These are phyloP conservation scores for Bembecia ichneumoniformis DNA, from an alignment of 2,888 invertebrate genomes.

Conservation along the genomic window DNA sequence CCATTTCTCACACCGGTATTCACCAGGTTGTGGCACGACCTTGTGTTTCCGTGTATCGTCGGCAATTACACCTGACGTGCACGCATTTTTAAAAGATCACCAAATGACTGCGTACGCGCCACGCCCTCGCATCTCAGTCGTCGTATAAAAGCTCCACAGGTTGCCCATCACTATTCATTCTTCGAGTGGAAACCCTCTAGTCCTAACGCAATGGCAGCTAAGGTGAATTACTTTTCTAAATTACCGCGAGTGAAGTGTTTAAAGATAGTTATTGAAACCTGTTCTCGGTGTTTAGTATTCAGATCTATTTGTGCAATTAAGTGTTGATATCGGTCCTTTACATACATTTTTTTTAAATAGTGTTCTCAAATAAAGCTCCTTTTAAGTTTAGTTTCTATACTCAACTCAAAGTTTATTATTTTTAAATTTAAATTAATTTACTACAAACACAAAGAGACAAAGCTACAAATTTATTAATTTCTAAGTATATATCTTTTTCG, in stretches of 20 bases:
- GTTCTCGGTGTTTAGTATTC: not conserved
- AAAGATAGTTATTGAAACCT: not conserved
- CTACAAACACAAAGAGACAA: too few relatives aligned
- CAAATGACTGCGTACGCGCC: constrained; percentile 30
- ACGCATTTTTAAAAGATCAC: constrained; percentile 49
- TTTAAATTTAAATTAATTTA: too few relatives aligned
- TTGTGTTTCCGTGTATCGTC: constrained; percentile 37
- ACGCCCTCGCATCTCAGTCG: constrained; percentile 48
- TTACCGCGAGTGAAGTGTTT: constrained; percentile 18
- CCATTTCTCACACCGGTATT: not conserved
- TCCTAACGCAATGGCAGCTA: constrained; percentile 59
- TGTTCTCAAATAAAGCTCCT: too few relatives aligned
- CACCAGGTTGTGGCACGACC: constrained; percentile 18
- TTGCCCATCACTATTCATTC: constrained; percentile 46
- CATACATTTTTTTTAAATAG: too few relatives aligned
- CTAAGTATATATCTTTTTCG: too few relatives aligned
- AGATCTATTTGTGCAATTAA: not conserved
- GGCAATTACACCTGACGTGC: constrained; percentile 16
- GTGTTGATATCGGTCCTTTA: too few relatives aligned
- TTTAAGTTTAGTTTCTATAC: too few relatives aligned
- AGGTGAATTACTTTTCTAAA: constrained; percentile 41
- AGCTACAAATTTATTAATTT: not conserved
- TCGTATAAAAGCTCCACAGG: constrained; percentile 52
- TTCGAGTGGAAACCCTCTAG: constrained; percentile 43
- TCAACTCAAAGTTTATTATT: too few relatives aligned